phyloP scores from a whole-genome alignment of 2,113 vertebrate species.

The Gobiocypris rarus region DNA sequence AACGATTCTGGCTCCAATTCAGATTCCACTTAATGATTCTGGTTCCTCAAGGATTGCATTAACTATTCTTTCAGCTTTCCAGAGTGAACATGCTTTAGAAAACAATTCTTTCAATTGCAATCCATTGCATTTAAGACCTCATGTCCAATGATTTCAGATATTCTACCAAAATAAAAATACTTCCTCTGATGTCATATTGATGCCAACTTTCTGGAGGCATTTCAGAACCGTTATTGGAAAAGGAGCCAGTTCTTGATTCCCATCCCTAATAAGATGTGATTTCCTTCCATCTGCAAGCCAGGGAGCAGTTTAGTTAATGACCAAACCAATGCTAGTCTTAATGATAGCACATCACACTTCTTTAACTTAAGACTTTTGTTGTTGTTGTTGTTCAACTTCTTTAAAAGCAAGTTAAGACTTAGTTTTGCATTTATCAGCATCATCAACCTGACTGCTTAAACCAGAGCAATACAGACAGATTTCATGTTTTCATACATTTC shows the following conservation, averaged over 20 bases:
- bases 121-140: not conserved
- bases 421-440: not conserved
- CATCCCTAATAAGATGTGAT: not conserved
- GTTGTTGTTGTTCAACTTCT: not conserved
- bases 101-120: not conserved
- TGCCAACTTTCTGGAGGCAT: not conserved
- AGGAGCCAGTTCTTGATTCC: not conserved
- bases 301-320: not conserved
- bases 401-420: not conserved
- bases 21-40: constrained; percentile 5
- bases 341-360: not conserved
- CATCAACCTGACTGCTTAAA: not conserved
- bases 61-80: not conserved
- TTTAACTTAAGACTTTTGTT: not conserved
- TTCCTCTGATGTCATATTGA: not conserved
- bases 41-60: not conserved
- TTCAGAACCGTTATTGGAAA: not conserved
- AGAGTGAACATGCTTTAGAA: not conserved
- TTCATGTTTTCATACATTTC: not conserved
- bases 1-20: not conserved
- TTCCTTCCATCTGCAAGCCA: not conserved
- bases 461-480: not conserved
- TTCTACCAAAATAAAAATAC: not conserved
- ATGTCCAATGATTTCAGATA: not conserved
- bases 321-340: not conserved